Evolutionary conservation across 2,888 invertebrate genomes (phyloP), one percentile per base, ranked within the genome.

Genomic region (Monochamus alternatus): DNA sequence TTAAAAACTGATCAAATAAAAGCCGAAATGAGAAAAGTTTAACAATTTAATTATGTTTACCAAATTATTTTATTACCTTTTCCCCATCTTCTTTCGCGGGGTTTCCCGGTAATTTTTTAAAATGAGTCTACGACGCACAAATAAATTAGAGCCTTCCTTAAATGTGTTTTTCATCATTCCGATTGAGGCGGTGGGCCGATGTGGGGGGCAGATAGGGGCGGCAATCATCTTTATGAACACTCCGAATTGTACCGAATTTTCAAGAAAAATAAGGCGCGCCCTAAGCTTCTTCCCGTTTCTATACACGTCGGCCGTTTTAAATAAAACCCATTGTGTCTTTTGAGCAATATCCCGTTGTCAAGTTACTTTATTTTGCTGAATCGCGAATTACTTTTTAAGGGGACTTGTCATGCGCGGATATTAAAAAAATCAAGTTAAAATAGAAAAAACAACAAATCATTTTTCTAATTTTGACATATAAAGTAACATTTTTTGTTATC

Each of bases 11-110:
- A 68, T 68, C 68, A 60, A 69, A 69, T 69, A 69, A 69, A 59
- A 30, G 22, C 30, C 60, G 47, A 51, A 69, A 69, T 62, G 69
- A 69, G 69, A 31, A 69, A 69, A 69, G 69, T 69, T 69, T 43
- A 69, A 69, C 59, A 38, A 38, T 69, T 69, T 69, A 69, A 69
- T 69, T 69, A 69, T 69, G 69, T 69, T 69, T 69, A 69, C 69
- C 69, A 60, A 60, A 69, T 69, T 69, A 60, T 69, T 60, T 69
- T 69, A 69, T 69, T 69, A 69, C 43, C 44, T 43, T 69, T 31
- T 60, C 60, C 60, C 60, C 60, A 60, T 69, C 60, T 69, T 69
- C 68, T 64, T 44, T 10, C 47, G 38, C 38, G 22, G 22, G 22
- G 1, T 22, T 22, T 22, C 22, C 22, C 2, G 38, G 38, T 38